Evolutionary conservation across 2,888 invertebrate species (phyloP).

Genomic region (Drosophila acutilabella): DNA sequence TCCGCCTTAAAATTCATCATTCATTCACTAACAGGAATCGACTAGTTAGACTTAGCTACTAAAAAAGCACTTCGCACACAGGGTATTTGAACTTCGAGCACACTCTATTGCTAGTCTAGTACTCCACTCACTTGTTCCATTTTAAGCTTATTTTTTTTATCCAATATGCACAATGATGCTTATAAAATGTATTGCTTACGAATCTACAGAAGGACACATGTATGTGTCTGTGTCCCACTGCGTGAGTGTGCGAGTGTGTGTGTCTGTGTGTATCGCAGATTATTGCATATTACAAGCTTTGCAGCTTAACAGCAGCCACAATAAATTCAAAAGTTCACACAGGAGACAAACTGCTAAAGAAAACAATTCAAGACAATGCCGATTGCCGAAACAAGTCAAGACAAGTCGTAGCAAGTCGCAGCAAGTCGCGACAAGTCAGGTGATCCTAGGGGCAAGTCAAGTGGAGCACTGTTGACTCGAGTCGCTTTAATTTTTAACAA

Average conservation of each 20-base stretch:
- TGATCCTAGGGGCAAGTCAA: conserved; percentile 1
- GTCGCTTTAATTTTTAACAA: conserved; percentile 73
- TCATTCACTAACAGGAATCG: too few species aligned
- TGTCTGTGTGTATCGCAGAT: conserved; percentile 51
- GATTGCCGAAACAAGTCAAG: conserved; percentile 1
- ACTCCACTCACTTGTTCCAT: conserved; percentile 41
- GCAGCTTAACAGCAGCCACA: conserved; percentile 35
- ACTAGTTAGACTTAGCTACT: neutral
- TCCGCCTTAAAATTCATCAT: too few species aligned
- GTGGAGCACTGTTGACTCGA: conserved; percentile 6
- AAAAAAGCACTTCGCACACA: neutral
- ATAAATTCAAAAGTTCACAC: conserved; percentile 15
- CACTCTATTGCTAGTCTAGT: neutral
- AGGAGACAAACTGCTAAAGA: conserved; percentile 14
- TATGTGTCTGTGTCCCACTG: conserved; percentile 6
- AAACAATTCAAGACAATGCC: conserved; percentile 20
- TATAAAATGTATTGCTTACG: conserved; percentile 77
- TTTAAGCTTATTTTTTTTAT: conserved; percentile 79
- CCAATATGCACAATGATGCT: conserved; percentile 80
- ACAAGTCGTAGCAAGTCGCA: conserved; percentile 6
- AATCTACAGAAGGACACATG: conserved; percentile 62
- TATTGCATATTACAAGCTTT: conserved; percentile 79
- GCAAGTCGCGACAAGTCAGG: neutral
- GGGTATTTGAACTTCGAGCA: neutral
- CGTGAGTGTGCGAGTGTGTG: neutral